Evolutionary conservation across 2,888 invertebrate species (phyloP).

Genomic region (Mesorhabditis belari): DNA sequence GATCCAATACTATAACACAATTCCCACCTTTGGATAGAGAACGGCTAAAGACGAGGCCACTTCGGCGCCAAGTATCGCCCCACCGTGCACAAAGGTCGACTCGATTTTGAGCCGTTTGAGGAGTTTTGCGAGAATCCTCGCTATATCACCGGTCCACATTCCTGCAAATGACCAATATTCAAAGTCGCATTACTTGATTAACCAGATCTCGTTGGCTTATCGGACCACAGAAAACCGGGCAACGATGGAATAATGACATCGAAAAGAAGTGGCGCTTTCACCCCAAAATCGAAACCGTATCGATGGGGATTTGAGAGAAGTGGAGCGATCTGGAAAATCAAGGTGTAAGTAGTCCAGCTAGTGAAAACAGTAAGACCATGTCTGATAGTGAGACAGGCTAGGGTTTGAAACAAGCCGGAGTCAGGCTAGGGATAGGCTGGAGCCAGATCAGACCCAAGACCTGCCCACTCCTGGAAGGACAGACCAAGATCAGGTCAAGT

Average conservation of each 20-base stretch:
- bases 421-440: no score
- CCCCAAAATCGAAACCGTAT: conserved; percentile 40
- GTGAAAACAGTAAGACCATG: no score
- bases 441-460: no score
- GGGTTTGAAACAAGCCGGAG: no score
- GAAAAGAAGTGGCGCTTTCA: conserved; percentile 24
- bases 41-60: not conserved
- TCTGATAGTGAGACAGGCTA: no score
- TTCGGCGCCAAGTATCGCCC: conserved; percentile 1
- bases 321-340: conserved; percentile 24
- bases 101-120: conserved; percentile 24
- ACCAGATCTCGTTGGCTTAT: conserved; percentile 16
- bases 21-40: conserved; percentile 5
- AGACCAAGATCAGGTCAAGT: no score
- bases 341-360: not conserved
- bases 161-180: conserved; percentile 1
- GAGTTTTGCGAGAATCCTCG: conserved; percentile 24
- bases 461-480: no score
- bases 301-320: conserved; percentile 35
- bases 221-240: conserved; percentile 37
- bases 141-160: conserved; percentile 18
- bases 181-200: not conserved
- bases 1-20: no score
- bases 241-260: conserved; percentile 39
- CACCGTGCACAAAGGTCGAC: conserved; percentile 31